Percentiles rank a stretch among this genome's conserved stretches.
These are phyloP conservation scores for Pyralis farinalis DNA, from an alignment of 2,888 invertebrate genomes.

Conservation along the genomic window DNA sequence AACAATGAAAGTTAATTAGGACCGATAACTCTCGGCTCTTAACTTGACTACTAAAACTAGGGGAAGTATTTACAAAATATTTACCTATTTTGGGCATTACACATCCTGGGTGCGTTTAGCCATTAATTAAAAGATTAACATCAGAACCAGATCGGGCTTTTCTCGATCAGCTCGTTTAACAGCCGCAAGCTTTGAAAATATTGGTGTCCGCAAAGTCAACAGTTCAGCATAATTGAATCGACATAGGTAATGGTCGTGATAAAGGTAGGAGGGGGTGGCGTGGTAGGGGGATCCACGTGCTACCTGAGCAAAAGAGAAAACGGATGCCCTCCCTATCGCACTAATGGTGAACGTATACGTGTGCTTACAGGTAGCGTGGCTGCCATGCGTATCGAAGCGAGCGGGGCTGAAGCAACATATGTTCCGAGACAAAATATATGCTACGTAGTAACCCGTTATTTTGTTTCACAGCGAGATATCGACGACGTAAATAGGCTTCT, in stretches of 20 bases:
- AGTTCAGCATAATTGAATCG: constrained; percentile 65
- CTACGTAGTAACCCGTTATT: constrained; percentile 38
- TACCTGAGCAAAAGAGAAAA: constrained; percentile 21
- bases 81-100: constrained; percentile 21
- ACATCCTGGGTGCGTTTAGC: constrained; percentile 14
- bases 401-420: constrained; percentile 34
- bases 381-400: constrained; percentile 28
- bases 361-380: constrained; percentile 33
- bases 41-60: constrained; percentile 10
- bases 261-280: constrained; percentile 31
- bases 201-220: constrained; percentile 54
- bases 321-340: constrained; percentile 25
- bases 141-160: constrained; percentile 29
- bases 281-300: constrained; percentile 43
- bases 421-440: constrained; percentile 38
- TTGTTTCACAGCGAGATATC: constrained; percentile 43
- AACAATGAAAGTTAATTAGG: constrained; percentile 11
- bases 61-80: constrained; percentile 17
- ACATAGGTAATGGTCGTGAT: constrained; percentile 48
- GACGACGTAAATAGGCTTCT: constrained; percentile 41
- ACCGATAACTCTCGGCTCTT: constrained; percentile 10
- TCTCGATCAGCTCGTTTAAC: constrained; percentile 24
- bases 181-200: constrained; percentile 41
- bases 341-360: constrained; percentile 36
- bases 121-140: constrained; percentile 46